Evolutionary conservation across 1,140 invertebrate species (phyloP), one percentile per base, ranked within the genome.

Genomic region (Zaprionus inermis): DNA sequence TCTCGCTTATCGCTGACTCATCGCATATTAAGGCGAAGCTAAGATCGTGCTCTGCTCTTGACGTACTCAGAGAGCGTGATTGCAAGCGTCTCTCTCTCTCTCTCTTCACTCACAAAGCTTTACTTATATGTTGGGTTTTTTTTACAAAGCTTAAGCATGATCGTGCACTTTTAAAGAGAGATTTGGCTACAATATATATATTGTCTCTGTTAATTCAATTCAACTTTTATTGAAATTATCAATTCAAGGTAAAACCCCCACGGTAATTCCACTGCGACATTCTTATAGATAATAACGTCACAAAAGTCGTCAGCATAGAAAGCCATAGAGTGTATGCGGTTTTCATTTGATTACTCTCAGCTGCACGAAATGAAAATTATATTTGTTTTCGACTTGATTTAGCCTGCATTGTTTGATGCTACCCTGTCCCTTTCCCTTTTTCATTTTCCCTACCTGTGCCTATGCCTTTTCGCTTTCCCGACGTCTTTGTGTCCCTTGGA

Each of bases 361-460:
- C 70, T 78, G 81, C 75, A 69, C 44, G 75, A 76, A 74, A 28
- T 59, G 70, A 44, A 88, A 82, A 28, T 28, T 5, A 5, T 28
- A 28, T 28, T 28, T 28, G 24, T n/a, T n/a, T n/a, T n/a, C n/a
- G n/a, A n/a, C n/a, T n/a, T n/a, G n/a, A n/a, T n/a, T n/a, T n/a
- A n/a, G n/a, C 24, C 67, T 69, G 56, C 46, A 79, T 79, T 82
- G 80, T 83, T 69, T 55, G 57, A n/a, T n/a, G 36, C 36, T 49
- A 34, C 14, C 14, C 5, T 38, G 5, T 12, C 34, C 11, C 4
- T 2, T 4, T 49, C 41, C 38, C 16, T 46, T n/a, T 20, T 52
- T 49, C n/a, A n/a, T n/a, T n/a, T n/a, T n/a, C n/a, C n/a, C n/a
- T n/a, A n/a, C n/a, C n/a, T n/a, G n/a, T n/a, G n/a, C n/a, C 55